Base-by-base conservation (phyloP, 2,113 vertebrate species). In the Daphoenositta chrysoptera region DNA sequence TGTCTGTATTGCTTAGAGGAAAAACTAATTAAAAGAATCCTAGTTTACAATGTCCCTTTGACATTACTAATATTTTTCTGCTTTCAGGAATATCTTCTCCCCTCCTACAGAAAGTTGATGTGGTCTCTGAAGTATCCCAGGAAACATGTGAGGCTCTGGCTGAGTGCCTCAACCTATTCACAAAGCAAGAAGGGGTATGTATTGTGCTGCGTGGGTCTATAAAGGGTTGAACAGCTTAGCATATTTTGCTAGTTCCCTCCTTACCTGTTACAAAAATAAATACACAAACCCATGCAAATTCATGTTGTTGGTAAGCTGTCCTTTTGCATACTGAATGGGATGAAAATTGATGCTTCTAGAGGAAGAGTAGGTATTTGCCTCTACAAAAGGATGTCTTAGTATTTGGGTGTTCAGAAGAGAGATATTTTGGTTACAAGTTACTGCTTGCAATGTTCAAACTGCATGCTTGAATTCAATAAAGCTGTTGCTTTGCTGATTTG, bases 141-240 rank as follows among this genome's bases (percentile, higher is more conserved):
- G 97, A 99, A 95, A 99, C 98, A 35, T 98, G 98, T 71, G 97
- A 97, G 70, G 98, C 98, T 60, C 96, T 99, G 80, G 96, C 93
- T 37, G 96, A 98, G 75, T 99, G 99, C 93, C 98, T 99, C 76
- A 95, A 97, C 79, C 97, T 99, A 56, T 98, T 99, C 96, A 98
- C 98, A 89, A 99, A 97, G 93, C 99, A 99, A 91, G 98, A 99
- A 96, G 98, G 98, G 98, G 99, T 99, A 97, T 82, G 99, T 98
- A 79, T 47, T 66, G 51, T 56, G 35, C 30, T 78, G 33, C 0
- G 0, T 58, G 64, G 11, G 30, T 44, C 47, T 86, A 6, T 26
- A 27, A 76, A 69, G 30, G 20, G 14, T 61, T 26, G 33, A 72
- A 65, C 19, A 77, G 21, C 18, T 86, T 44, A 17, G 22, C 19